phyloP scores from a whole-genome alignment of 2,888 invertebrate genomes.

The Flabesymbios commensalis region DNA sequence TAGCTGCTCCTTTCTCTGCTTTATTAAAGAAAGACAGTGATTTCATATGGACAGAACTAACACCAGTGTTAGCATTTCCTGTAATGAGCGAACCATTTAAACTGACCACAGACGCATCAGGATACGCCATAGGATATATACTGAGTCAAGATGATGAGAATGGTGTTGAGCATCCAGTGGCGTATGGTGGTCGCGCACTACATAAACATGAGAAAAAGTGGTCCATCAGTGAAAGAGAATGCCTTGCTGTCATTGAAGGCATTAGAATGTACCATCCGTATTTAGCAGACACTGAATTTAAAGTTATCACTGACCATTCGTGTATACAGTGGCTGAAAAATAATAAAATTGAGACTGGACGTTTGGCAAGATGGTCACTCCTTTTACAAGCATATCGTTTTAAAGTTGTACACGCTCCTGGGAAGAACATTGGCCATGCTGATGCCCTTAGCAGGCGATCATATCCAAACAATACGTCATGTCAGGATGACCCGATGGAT shows the following conservation, averaged over 20 bases:
- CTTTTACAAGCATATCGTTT: slow-evolving; percentile 25
- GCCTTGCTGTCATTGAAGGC: slow-evolving; percentile 34
- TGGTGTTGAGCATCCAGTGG: slow-evolving; percentile 25
- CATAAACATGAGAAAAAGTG: slow-evolving; percentile 23
- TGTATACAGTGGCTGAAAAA: slow-evolving; percentile 30
- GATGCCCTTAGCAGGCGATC: no score
- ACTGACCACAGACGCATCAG: slow-evolving; percentile 24
- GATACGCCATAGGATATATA: slow-evolving; percentile 31
- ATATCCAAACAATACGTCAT: no score
- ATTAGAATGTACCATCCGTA: slow-evolving; percentile 30
- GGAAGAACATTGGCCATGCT: slow-evolving; percentile 1
- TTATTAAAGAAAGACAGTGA: not conserved
- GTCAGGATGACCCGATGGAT: no score
- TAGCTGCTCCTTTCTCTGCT: not conserved
- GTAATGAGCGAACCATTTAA: not conserved
- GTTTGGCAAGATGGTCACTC: slow-evolving; percentile 30
- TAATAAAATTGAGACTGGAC: slow-evolving; percentile 22
- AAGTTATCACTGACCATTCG: slow-evolving; percentile 33
- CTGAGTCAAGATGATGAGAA: slow-evolving; percentile 30
- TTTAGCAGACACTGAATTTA: slow-evolving; percentile 26
- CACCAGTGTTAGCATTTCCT: not conserved
- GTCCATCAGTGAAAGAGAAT: slow-evolving; percentile 30
- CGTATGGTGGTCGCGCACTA: slow-evolving; percentile 32
- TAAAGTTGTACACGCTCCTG: not conserved
- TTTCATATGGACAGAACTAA: not conserved